Conservation (phyloP, 2,797 vertebrate genomes). For the Cuculus canorus region DNA sequence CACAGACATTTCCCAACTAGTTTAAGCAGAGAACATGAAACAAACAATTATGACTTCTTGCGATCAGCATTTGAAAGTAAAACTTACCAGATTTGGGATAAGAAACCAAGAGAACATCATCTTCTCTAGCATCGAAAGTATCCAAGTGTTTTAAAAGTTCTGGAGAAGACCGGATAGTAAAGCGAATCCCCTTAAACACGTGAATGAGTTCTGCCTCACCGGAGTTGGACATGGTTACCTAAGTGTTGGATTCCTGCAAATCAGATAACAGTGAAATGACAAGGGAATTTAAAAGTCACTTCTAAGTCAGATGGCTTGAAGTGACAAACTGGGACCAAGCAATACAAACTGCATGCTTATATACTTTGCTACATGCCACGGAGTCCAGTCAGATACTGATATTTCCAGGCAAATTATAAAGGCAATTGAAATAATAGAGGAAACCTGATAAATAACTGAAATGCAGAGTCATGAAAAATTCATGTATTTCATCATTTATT, state of each 20-base stretch:
- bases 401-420: constrained; percentile 28
- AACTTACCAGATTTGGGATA: constrained; percentile 80
- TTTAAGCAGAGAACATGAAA: not conserved
- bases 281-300: not conserved
- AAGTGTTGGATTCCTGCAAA: not conserved
- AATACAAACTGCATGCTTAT: constrained; percentile 43
- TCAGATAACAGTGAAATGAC: not conserved
- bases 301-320: constrained; percentile 12
- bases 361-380: not conserved
- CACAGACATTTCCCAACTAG: not conserved
- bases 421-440: constrained; percentile 9
- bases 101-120: constrained; percentile 80
- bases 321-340: not conserved
- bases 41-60: not conserved
- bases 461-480: not conserved
- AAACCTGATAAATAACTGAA: constrained; percentile 59
- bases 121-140: constrained; percentile 75
- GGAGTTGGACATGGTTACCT: constrained; percentile 62
- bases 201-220: constrained; percentile 61
- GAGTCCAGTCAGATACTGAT: constrained; percentile 26
- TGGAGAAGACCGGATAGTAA: constrained; percentile 71
- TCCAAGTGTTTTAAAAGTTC: constrained; percentile 74
- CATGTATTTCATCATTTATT: not conserved
- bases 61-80: not conserved
- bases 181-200: constrained; percentile 74